Evolutionary conservation across 2,888 invertebrate species (phyloP), one percentile per base, ranked within the genome.

Genomic region (Cylindroiulus punctatus): DNA sequence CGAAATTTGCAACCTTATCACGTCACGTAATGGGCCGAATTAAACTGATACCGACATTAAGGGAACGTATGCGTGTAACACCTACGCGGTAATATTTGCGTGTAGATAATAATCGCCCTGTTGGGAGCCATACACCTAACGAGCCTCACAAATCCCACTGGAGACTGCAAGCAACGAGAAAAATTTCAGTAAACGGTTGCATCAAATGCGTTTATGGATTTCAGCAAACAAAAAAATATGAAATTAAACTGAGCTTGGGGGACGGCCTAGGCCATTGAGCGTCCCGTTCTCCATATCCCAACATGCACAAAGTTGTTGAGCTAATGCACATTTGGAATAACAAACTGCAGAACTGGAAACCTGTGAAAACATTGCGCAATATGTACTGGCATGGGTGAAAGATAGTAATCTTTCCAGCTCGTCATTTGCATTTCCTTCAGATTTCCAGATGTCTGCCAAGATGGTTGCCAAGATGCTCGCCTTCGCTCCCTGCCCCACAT

Each of bases 401-500:
- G 22, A n/a, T 8, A 7, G 57, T 22, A n/a, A n/a, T n/a, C n/a
- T n/a, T n/a, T n/a, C n/a, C n/a, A n/a, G n/a, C n/a, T n/a, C n/a
- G n/a, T 57, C 57, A 57, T 57, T 57, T 57, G 57, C 57, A 57
- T 57, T n/a, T 57, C 7, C 57, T 22, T 22, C 5, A 5, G 22
- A 57, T 57, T 57, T 57, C 22, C 57, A 57, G 57, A 57, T 57
- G 57, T 57, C 40, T 57, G n/a, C n/a, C n/a, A n/a, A n/a, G n/a
- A n/a, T n/a, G n/a, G n/a, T n/a, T 57, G n/a, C 22, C 57, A 22
- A 57, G 57, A n/a, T 47, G 47, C 47, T 47, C 14, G 14, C 5
- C 14, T 10, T 47, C 14, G 47, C 47, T 57, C 22, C 1, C 40
- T 40, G 40, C 40, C 40, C 40, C 8, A 7, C 2, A n/a, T 3